Percentiles rank a stretch among this genome's conserved stretches.
These are phyloP conservation scores for Myotis lucifugus DNA, from an alignment of 2,113 vertebrate genomes.

Conservation along the genomic window DNA sequence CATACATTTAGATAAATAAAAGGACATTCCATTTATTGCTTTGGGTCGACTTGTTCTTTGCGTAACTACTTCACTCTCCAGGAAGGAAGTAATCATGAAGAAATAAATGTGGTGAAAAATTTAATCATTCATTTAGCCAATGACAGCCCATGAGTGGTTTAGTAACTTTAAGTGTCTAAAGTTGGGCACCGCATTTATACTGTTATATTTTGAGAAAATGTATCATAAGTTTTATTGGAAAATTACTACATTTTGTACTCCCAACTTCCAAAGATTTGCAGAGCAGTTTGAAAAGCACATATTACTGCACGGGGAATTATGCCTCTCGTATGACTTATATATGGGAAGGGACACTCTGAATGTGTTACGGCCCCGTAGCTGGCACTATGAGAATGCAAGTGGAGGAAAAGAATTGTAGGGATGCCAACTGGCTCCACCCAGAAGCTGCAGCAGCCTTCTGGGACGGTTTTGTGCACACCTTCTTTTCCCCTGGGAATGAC, in stretches of 20 bases:
- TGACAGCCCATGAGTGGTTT: background rate
- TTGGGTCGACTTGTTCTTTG: background rate
- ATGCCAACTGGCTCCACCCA: background rate
- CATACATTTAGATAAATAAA: background rate
- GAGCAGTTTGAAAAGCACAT: background rate
- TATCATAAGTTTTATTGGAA: background rate
- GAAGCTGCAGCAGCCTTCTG: background rate
- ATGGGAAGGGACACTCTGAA: background rate
- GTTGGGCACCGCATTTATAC: background rate
- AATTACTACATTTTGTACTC: background rate
- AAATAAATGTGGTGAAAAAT: slow-evolving; percentile 35
- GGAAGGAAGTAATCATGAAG: slow-evolving; percentile 7
- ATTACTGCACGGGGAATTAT: background rate
- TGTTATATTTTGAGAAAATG: background rate
- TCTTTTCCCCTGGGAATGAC: slow-evolving; percentile 23
- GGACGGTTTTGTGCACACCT: background rate
- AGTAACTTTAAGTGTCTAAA: background rate
- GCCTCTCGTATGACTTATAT: background rate
- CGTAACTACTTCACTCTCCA: background rate
- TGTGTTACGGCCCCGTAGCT: background rate
- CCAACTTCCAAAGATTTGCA: background rate
- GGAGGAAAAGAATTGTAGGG: background rate
- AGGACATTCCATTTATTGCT: background rate
- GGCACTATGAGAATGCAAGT: background rate
- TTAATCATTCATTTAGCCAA: slow-evolving; percentile 13